These are phyloP conservation scores for Polydrusus cervinus DNA, from an alignment of 2,888 invertebrate genomes.

Conservation along the genomic window DNA sequence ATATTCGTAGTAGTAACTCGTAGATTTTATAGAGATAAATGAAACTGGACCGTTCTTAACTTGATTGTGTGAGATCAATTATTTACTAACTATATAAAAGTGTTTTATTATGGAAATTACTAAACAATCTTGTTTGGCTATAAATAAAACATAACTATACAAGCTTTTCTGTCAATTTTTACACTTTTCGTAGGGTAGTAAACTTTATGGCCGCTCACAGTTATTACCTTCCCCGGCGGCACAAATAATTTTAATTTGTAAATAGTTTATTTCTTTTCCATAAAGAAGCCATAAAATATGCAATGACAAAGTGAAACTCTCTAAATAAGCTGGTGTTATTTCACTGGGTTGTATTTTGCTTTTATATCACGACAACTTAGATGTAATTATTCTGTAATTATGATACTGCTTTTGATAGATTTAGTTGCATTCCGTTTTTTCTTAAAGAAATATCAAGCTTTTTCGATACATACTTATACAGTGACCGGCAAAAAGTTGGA, in stretches of 20 bases:
- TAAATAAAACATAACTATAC: conserved; percentile 16
- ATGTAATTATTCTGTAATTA: neutral
- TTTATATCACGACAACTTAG: neutral
- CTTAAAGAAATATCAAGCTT: too few species aligned
- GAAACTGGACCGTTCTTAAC: too few species aligned
- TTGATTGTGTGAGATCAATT: too few species aligned
- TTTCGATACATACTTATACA: too few species aligned
- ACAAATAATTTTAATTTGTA: conserved; percentile 26
- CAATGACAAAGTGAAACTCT: conserved; percentile 12
- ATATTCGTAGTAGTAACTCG: too few species aligned
- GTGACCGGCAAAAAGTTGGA: too few species aligned
- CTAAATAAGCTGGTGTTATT: neutral
- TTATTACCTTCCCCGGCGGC: conserved; percentile 21
- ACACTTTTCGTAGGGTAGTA: conserved; percentile 19
- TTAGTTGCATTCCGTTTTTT: too few species aligned
- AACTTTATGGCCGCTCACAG: conserved; percentile 17
- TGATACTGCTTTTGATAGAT: too few species aligned
- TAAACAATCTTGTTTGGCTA: conserved; percentile 11
- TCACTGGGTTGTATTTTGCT: neutral
- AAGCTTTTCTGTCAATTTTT: conserved; percentile 13
- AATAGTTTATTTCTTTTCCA: conserved; percentile 23
- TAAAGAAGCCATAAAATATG: conserved; percentile 5
- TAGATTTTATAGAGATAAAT: too few species aligned
- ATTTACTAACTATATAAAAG: too few species aligned
- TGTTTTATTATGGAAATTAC: neutral